Percentiles rank a stretch among this genome's conserved stretches.
These are phyloP conservation scores for Lepus timidus DNA, from an alignment of 2,113 vertebrate species.

Conservation along the genomic window DNA sequence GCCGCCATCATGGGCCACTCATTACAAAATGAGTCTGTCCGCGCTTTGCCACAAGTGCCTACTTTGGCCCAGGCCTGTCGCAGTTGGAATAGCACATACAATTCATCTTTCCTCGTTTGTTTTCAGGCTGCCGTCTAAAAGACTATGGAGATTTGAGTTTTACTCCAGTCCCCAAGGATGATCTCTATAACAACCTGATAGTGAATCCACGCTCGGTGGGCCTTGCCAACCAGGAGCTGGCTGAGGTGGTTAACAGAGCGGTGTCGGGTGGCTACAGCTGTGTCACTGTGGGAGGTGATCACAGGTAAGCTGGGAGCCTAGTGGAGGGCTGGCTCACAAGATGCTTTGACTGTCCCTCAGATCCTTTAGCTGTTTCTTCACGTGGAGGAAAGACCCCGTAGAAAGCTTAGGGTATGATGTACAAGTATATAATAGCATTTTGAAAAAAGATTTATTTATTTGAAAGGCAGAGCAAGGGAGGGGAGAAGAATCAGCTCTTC, in stretches of 20 bases:
- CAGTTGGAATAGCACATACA: not conserved
- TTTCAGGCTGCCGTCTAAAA: conserved; percentile 93
- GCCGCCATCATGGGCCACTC: not conserved
- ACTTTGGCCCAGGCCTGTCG: not conserved
- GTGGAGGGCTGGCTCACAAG: not conserved
- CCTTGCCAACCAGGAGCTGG: conserved; percentile 92
- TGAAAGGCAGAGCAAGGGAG: too few relatives aligned
- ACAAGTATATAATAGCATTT: not conserved
- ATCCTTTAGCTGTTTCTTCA: conserved; percentile 35
- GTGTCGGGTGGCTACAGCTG: conserved; percentile 94
- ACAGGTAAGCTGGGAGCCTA: conserved; percentile 91
- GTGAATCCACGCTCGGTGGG: conserved; percentile 95
- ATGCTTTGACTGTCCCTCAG: not conserved
- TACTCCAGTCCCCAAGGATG: conserved; percentile 93
- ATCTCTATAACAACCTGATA: conserved; percentile 93
- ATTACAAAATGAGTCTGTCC: conserved; percentile 15
- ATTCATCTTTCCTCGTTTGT: not conserved
- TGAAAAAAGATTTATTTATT: not conserved
- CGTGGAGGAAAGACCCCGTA: not conserved
- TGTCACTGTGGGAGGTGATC: conserved; percentile 96
- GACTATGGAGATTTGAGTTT: conserved; percentile 97
- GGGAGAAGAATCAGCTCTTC: too few relatives aligned
- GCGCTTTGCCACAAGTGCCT: not conserved
- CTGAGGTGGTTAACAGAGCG: conserved; percentile 92
- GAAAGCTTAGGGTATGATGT: not conserved